A percentile compares a stretch with the other conserved stretches of the same genome.
Evolutionary conservation across 1,140 invertebrate species (phyloP).

Genomic region (Globodera ellingtonae): DNA sequence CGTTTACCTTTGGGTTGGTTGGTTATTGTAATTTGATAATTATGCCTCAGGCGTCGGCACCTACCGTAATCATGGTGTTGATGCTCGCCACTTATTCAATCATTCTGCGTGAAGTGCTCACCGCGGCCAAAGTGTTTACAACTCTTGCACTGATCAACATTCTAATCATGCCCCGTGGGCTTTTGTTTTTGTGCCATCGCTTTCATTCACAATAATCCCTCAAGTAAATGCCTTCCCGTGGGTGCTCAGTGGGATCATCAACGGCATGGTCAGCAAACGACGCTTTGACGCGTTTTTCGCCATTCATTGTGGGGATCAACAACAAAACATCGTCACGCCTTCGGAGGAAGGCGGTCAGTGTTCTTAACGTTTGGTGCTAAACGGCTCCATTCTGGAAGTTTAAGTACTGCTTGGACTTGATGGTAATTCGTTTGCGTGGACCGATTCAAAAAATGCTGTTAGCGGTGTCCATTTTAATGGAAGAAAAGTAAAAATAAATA

Average conservation of each 20-base stretch:
- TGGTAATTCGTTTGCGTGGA: slow-evolving; percentile 24
- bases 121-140: slow-evolving; percentile 88
- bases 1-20: slow-evolving; percentile 23
- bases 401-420: slow-evolving; percentile 15
- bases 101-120: slow-evolving; percentile 76
- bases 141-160: slow-evolving; percentile 91
- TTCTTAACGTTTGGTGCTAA: not conserved
- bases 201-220: not conserved
- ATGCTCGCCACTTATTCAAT: slow-evolving; percentile 87
- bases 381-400: not conserved
- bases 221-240: slow-evolving; percentile 87
- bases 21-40: not conserved
- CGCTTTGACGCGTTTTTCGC: slow-evolving; percentile 67
- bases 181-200: not conserved
- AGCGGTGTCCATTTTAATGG: slow-evolving; percentile 1
- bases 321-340: not conserved
- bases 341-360: slow-evolving; percentile 1
- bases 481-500: not conserved
- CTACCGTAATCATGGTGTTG: slow-evolving; percentile 86
- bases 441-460: not conserved
- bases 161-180: slow-evolving; percentile 78
- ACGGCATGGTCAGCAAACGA: slow-evolving; percentile 74
- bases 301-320: slow-evolving; percentile 51
- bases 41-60: slow-evolving; percentile 81
- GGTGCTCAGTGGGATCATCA: slow-evolving; percentile 93